phyloP scores from a whole-genome alignment of 2,113 vertebrate genomes.

The Sinocyclocheilus rhinocerous region DNA sequence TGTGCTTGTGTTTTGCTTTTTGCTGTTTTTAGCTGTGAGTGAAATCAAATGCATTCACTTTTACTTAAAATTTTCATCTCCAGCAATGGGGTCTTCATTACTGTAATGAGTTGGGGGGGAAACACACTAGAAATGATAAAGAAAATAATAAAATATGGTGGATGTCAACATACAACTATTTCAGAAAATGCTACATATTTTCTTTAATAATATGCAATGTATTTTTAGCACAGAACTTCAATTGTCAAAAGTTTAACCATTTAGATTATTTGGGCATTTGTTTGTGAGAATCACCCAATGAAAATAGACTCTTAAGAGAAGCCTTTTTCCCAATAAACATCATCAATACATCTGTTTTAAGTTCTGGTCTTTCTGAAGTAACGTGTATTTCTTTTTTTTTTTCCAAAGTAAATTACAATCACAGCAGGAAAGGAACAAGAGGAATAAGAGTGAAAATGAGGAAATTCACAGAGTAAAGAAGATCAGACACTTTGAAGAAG shows the following conservation, averaged over 20 bases:
- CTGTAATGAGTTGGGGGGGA: neutral
- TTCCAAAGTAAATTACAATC: constrained; percentile 31
- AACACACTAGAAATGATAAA: neutral
- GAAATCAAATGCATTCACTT: neutral
- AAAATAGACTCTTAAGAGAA: neutral
- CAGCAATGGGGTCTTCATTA: neutral
- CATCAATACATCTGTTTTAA: neutral
- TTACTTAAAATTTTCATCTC: neutral
- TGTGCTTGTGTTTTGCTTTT: neutral
- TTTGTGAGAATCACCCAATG: constrained; percentile 10
- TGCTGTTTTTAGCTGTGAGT: neutral
- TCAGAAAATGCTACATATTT: neutral
- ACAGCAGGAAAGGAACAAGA: neutral
- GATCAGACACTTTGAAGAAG: constrained; percentile 28
- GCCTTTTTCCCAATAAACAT: neutral
- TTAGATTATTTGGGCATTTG: neutral
- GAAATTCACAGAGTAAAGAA: constrained; percentile 37
- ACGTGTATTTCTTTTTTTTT: neutral
- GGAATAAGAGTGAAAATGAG: constrained; percentile 34
- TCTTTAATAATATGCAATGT: neutral
- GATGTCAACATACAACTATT: neutral
- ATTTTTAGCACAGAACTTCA: neutral
- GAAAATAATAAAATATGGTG: neutral
- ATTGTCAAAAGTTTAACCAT: neutral
- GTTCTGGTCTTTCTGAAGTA: neutral